A percentile compares a stretch with the other conserved stretches of the same genome.
These are phyloP conservation scores for Tillus elongatus DNA, from an alignment of 2,888 invertebrate species.

Conservation along the genomic window DNA sequence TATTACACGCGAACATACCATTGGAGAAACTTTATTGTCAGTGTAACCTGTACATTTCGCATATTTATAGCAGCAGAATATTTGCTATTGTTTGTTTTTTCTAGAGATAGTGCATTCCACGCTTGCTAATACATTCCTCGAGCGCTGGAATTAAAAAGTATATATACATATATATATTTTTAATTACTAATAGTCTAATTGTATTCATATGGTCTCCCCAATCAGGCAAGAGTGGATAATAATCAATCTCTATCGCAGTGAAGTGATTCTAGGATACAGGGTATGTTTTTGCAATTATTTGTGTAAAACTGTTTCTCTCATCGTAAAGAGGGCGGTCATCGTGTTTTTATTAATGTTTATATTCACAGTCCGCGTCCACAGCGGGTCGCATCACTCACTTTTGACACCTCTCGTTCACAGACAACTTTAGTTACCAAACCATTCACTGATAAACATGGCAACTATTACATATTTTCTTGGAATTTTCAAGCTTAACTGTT, in stretches of 20 bases:
- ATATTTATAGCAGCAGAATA: no score
- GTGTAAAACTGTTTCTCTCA: slow-evolving; percentile 47
- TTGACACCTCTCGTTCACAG: slow-evolving; percentile 25
- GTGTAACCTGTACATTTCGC: no score
- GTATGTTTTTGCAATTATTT: slow-evolving; percentile 89
- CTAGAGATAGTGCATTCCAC: slow-evolving; percentile 39
- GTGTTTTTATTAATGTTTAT: slow-evolving; percentile 31
- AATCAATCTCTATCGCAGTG: slow-evolving; percentile 47
- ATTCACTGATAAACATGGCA: no score
- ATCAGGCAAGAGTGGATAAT: slow-evolving; percentile 38
- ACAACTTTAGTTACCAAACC: no score
- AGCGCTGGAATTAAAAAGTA: slow-evolving; percentile 34
- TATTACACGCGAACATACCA: no score
- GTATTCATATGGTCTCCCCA: slow-evolving; percentile 30
- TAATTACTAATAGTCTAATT: slow-evolving; percentile 19
- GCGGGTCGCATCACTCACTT: slow-evolving; percentile 26
- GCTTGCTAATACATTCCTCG: slow-evolving; percentile 41
- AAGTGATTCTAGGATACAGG: slow-evolving; percentile 86
- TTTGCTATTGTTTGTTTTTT: no score
- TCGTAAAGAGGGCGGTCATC: slow-evolving; percentile 34
- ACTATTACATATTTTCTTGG: no score
- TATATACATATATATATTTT: slow-evolving; percentile 22
- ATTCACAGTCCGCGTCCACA: slow-evolving; percentile 30
- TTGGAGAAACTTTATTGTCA: no score
- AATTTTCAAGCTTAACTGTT: no score